Evolutionary conservation across 1,140 invertebrate genomes (phyloP).

Genomic region (Aphaenogaster rudis): DNA sequence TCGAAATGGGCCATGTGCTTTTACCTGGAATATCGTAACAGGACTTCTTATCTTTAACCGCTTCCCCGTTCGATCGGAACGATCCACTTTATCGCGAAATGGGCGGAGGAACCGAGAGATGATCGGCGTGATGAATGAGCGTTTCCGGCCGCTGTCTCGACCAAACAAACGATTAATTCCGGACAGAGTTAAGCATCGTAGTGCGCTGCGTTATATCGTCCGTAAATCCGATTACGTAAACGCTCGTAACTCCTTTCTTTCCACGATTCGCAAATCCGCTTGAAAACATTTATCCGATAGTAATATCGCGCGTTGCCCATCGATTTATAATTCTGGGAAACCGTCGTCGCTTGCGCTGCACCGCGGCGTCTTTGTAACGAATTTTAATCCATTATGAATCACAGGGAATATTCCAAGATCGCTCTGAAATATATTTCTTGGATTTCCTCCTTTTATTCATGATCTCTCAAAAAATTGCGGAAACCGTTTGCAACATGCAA

Average conservation of each 20-base stretch:
- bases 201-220: slow-evolving; percentile 41
- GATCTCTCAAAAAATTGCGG: background rate
- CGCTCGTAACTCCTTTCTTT: slow-evolving; percentile 16
- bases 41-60: background rate
- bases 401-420: background rate
- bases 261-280: slow-evolving; percentile 29
- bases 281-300: slow-evolving; percentile 16
- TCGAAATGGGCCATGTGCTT: background rate
- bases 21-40: slow-evolving; percentile 1
- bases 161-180: slow-evolving; percentile 72
- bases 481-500: background rate
- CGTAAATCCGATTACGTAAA: slow-evolving; percentile 67
- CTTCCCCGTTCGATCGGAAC: background rate
- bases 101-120: background rate
- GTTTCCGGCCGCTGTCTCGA: slow-evolving; percentile 64
- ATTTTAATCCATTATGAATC: slow-evolving; percentile 10
- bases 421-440: slow-evolving; percentile 27
- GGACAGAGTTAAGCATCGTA: slow-evolving; percentile 56
- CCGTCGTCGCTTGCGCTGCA: background rate
- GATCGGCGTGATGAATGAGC: slow-evolving; percentile 69
- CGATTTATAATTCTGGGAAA: slow-evolving; percentile 36
- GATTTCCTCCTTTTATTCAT: background rate
- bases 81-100: slow-evolving; percentile 20
- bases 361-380: background rate
- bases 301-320: slow-evolving; percentile 18